Percentiles rank a stretch among this genome's conserved stretches.
Conservation (phyloP, 2,797 vertebrate species). For the Silurus lanzhouensis region DNA sequence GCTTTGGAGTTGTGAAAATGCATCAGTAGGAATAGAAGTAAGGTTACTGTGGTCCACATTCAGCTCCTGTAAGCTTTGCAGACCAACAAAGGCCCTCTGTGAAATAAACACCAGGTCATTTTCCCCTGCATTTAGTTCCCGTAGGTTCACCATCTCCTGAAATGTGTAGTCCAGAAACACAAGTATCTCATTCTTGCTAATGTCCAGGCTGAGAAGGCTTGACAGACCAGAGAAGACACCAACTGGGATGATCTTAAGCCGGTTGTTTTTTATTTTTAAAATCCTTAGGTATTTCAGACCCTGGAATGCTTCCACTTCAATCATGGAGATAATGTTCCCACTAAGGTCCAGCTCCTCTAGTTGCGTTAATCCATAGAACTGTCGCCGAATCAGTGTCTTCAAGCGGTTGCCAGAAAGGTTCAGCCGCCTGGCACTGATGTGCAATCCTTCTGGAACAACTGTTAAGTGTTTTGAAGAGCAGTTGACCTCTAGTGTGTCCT, state of each 20-base stretch:
- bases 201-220: conserved; percentile 77
- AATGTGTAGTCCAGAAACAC: conserved; percentile 88
- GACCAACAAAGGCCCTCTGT: conserved; percentile 81
- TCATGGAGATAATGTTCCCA: conserved; percentile 81
- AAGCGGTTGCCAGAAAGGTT: conserved; percentile 85
- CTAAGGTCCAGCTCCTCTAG: conserved; percentile 87
- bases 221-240: conserved; percentile 82
- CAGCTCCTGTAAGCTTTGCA: conserved; percentile 79
- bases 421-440: conserved; percentile 74
- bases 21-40: conserved; percentile 80
- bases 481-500: conserved; percentile 75
- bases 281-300: conserved; percentile 79
- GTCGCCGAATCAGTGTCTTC: conserved; percentile 79
- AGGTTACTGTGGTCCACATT: conserved; percentile 86
- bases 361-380: conserved; percentile 78
- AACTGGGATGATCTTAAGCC: conserved; percentile 82
- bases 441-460: conserved; percentile 77
- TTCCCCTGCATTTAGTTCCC: conserved; percentile 80
- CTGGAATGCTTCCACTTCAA: conserved; percentile 84
- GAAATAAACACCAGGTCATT: conserved; percentile 89
- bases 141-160: conserved; percentile 77
- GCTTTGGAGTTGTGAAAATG: conserved; percentile 81
- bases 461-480: conserved; percentile 81
- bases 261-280: conserved; percentile 80
- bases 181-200: conserved; percentile 88